phyloP scores from a whole-genome alignment of 2,888 invertebrate genomes.

The Conus canariensis region DNA sequence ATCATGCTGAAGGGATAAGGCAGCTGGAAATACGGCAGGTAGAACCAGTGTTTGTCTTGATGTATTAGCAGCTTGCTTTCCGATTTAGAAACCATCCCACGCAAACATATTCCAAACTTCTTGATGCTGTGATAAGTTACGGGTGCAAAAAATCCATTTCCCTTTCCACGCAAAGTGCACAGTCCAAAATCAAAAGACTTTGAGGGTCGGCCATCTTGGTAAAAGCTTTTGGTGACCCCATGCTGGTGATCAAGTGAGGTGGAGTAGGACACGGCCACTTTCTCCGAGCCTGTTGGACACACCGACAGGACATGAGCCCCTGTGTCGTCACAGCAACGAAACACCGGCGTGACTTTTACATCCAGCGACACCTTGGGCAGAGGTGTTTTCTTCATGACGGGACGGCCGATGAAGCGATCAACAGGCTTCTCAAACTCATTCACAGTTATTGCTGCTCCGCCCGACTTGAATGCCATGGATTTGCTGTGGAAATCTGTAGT shows the following conservation, averaged over 20 bases:
- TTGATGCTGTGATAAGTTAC: not conserved
- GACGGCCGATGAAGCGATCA: not conserved
- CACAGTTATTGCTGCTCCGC: not conserved
- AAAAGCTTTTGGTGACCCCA: slow-evolving; percentile 34
- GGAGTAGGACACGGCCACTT: slow-evolving; percentile 7
- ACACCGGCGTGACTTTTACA: slow-evolving; percentile 1
- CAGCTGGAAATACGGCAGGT: not conserved
- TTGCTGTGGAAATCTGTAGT: no score
- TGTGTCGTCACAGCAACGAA: slow-evolving; percentile 22
- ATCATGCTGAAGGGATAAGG: not conserved
- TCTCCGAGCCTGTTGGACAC: not conserved
- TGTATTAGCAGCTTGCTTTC: not conserved
- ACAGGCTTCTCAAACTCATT: not conserved
- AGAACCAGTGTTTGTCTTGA: no score
- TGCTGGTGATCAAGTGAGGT: not conserved
- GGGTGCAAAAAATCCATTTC: not conserved
- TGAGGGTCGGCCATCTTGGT: slow-evolving; percentile 27
- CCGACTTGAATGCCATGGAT: not conserved
- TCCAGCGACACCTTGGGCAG: not conserved
- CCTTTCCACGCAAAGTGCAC: slow-evolving; percentile 9
- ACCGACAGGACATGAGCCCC: slow-evolving; percentile 4
- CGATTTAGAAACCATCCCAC: not conserved
- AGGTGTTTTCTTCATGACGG: not conserved
- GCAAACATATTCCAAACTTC: not conserved
- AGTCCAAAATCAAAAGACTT: slow-evolving; percentile 33